phyloP scores from a whole-genome alignment of 2,113 vertebrate species.

The human region GRCh38 chr12:58805001-58805500 shows the following conservation, averaged over 20 bases:
- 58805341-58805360: not conserved
- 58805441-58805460: not conserved
- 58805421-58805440: not conserved
- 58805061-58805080: not conserved
- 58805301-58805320: not conserved
- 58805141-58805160: not conserved
- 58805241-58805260: not conserved
- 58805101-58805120: not conserved
- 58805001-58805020: not conserved
- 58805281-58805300: not conserved
- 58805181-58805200: not conserved
- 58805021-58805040: not conserved
- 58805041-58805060: rapidly evolving
- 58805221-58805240: not conserved
- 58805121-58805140: not conserved
- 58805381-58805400: not conserved
- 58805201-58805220: not conserved
- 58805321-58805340: not conserved
- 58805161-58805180: not conserved
- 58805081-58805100: not conserved
- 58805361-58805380: not conserved
- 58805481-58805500: not conserved
- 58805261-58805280: not conserved
- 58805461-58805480: not conserved
- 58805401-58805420: not conserved